phyloP scores from a whole-genome alignment of 37 sponge, comb jelly and placozoan genomes.

The Oscarella lobularis region DNA sequence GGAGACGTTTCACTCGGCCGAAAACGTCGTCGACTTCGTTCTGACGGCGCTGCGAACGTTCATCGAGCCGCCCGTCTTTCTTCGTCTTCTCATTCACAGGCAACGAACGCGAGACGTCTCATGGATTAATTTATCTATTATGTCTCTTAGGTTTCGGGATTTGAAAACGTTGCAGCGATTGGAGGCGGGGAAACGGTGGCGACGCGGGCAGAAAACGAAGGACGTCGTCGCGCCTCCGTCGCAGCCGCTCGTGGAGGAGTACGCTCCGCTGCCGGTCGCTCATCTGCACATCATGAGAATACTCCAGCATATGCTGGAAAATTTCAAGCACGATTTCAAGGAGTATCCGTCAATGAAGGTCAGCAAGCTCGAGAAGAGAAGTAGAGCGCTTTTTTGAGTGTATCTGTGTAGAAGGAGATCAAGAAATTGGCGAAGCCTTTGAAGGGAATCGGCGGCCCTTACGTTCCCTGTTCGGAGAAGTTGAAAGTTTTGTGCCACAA shows the following conservation, averaged over 20 bases:
- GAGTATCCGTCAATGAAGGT: not conserved
- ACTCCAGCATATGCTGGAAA: not conserved
- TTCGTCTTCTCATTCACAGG: slow-evolving; percentile 68
- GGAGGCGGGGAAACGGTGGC: not conserved
- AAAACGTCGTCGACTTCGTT: slow-evolving; percentile 61
- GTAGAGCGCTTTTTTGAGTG: not conserved
- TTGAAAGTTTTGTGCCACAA: not conserved
- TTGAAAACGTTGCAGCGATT: not conserved
- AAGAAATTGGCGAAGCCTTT: not conserved
- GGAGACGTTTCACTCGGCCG: too few relatives aligned
- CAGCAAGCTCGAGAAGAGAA: not conserved
- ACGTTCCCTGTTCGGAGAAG: not conserved
- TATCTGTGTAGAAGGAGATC: not conserved
- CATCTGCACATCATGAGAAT: slow-evolving; percentile 4
- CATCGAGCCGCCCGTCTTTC: slow-evolving; percentile 55
- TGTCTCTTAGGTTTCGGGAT: slow-evolving; percentile 5
- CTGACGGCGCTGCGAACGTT: slow-evolving; percentile 61
- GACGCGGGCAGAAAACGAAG: not conserved
- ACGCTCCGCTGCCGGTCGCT: not conserved
- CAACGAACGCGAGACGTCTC: not conserved
- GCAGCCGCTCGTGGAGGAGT: not conserved
- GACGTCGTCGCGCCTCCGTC: too few relatives aligned
- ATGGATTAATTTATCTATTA: not conserved
- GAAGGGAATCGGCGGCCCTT: slow-evolving; percentile 2
- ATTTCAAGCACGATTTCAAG: not conserved